Evolutionary conservation across 2,113 vertebrate genomes (phyloP), one percentile per base, ranked within the genome.

Genomic region (Syrrhaptes paradoxus): DNA sequence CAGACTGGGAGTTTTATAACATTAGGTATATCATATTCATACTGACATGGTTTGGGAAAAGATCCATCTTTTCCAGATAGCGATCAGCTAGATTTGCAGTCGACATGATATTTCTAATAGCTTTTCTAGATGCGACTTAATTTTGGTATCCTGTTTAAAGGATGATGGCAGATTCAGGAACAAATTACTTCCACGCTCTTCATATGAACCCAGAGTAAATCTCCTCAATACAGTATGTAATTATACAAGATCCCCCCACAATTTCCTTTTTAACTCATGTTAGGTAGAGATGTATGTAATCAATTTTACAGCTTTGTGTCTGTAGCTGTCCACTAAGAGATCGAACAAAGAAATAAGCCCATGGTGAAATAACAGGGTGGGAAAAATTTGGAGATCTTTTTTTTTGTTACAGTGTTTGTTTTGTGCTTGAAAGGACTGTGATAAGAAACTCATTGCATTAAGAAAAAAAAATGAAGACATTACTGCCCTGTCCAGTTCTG

Each of bases 401-500:
- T 51, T 67, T 96, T 94, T 85, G 96, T 87, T 95, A 96, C 90
- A 90, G 86, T 97, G 96, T 95, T 97, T 96, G 96, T 97, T 97
- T 95, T 97, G 94, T 96, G 95, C 90, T 96, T 98, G 95, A 96
- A 96, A 97, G 97, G 94, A 71, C 26, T 19, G 80, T 0, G 94
- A 97, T 94, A 97, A 97, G 97, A 97, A 97, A 96, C 96, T 96
- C 95, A 95, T 93, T 83, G 96, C 97, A 51, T 68, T 16, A 71
- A 83, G 85, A 78, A 82, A 96, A 41, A 41, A 41, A 98, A 98
- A 99, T 99, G 97, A 99, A 99, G 99, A 99, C 98, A 97, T 99
- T 98, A 98, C 98, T 97, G 95, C 96, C 97, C 98, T 97, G 98
- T 98, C 98, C 98, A 98, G 98, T 98, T 98, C 98, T 98, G 98